A percentile compares a stretch with the other conserved stretches of the same genome.
phyloP scores from a whole-genome alignment of 2,888 invertebrate genomes.

The Macaria liturata region DNA sequence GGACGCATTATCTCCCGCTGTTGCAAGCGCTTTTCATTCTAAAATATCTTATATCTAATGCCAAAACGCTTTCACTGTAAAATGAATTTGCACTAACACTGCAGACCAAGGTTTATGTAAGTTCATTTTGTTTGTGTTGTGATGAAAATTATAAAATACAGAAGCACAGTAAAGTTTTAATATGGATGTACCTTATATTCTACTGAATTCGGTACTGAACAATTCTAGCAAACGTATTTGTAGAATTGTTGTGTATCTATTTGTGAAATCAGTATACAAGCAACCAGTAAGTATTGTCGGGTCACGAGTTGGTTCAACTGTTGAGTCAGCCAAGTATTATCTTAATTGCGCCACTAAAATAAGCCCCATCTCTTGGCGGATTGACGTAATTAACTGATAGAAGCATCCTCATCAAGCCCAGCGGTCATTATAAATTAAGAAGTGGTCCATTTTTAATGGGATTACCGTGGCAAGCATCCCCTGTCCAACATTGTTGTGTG shows the following conservation, averaged over 20 bases:
- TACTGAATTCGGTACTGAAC: no score
- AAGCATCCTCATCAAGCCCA: conserved; percentile 44
- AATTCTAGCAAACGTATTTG: no score
- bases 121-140: no score
- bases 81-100: conserved; percentile 3
- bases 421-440: conserved; percentile 46
- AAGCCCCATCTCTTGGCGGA: conserved; percentile 10
- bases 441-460: conserved; percentile 48
- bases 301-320: no score
- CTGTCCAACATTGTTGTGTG: conserved; percentile 30
- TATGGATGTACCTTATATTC: no score
- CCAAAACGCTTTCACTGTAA: conserved; percentile 33
- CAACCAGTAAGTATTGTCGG: no score
- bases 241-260: no score
- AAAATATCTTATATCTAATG: conserved; percentile 57
- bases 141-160: no score
- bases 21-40: conserved; percentile 56
- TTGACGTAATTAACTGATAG: conserved; percentile 47
- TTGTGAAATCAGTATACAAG: no score
- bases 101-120: background rate
- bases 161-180: no score
- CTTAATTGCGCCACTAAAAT: conserved; percentile 17
- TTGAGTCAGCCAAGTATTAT: no score
- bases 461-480: conserved; percentile 33
- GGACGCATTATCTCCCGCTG: conserved; percentile 63